phyloP scores from a whole-genome alignment of 2,113 vertebrate species.

The Edolisoma coerulescens region DNA sequence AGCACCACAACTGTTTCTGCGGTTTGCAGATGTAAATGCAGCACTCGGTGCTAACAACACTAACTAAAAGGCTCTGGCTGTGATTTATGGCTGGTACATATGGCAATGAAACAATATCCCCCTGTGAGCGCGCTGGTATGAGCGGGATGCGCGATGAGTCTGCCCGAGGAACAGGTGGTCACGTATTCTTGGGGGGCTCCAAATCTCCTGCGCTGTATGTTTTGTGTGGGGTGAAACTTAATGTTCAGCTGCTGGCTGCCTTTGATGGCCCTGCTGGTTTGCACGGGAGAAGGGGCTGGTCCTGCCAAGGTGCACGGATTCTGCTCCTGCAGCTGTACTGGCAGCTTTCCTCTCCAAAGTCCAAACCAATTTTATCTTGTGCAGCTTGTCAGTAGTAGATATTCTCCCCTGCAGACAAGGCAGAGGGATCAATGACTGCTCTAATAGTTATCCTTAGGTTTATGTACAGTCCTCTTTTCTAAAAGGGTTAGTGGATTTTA shows the following conservation, averaged over 20 bases:
- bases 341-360: not conserved
- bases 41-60: not conserved
- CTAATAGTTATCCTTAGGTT: not conserved
- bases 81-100: conserved; percentile 14
- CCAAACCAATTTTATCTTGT: not conserved
- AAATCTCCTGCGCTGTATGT: not conserved
- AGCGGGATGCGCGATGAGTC: not conserved
- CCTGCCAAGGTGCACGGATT: not conserved
- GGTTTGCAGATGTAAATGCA: not conserved
- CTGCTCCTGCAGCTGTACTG: not conserved
- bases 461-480: not conserved
- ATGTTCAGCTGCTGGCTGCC: conserved; percentile 50
- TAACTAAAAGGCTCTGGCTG: conserved; percentile 16
- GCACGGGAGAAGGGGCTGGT: not conserved
- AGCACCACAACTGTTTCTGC: not conserved
- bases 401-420: not conserved
- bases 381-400: not conserved
- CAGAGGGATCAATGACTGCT: not conserved
- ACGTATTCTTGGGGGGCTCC: not conserved
- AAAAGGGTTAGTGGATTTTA: not conserved
- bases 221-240: not conserved
- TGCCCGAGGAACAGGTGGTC: conserved; percentile 52
- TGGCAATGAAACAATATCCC: not conserved
- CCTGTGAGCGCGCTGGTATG: not conserved
- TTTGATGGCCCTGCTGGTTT: conserved; percentile 21